Evolutionary conservation across 92 coral and sea anemone species (phyloP).

Genomic region (Palythoa heliodiscus): DNA sequence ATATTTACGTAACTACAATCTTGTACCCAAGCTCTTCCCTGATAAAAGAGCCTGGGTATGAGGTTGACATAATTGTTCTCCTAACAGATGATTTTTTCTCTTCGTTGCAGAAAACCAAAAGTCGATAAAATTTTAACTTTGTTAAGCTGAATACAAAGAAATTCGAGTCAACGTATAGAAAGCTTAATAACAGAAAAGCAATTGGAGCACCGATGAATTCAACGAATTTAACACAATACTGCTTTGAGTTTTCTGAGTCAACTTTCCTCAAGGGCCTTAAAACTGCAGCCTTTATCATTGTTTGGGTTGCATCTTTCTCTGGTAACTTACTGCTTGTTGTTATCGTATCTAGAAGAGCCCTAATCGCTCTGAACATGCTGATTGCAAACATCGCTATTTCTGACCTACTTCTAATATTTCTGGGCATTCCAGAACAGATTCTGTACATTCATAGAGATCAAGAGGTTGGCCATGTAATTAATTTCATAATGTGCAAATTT

Average conservation of each 20-base stretch:
- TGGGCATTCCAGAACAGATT: constrained; percentile 23
- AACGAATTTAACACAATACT: not conserved
- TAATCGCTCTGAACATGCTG: constrained; percentile 6
- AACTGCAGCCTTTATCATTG: not conserved
- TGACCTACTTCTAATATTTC: constrained; percentile 7
- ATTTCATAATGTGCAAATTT: constrained; percentile 30
- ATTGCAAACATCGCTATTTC: constrained; percentile 32
- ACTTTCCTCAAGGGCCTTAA: constrained; percentile 1
- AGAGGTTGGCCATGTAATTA: not conserved
- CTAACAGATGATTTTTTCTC: too few relatives aligned
- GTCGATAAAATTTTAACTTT: not conserved
- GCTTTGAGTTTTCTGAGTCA: not conserved
- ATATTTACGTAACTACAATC: too few relatives aligned
- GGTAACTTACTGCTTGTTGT: not conserved
- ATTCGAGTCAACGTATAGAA: not conserved
- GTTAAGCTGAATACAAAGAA: not conserved
- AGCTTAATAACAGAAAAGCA: not conserved
- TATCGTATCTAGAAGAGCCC: constrained; percentile 6
- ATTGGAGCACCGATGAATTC: not conserved
- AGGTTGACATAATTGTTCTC: too few relatives aligned
- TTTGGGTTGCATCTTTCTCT: not conserved
- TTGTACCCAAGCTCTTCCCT: too few relatives aligned
- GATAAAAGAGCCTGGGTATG: too few relatives aligned
- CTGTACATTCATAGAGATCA: not conserved
- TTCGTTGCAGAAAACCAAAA: not conserved